phyloP scores from a whole-genome alignment of 2,113 vertebrate species.

The Phoenicopterus ruber region DNA sequence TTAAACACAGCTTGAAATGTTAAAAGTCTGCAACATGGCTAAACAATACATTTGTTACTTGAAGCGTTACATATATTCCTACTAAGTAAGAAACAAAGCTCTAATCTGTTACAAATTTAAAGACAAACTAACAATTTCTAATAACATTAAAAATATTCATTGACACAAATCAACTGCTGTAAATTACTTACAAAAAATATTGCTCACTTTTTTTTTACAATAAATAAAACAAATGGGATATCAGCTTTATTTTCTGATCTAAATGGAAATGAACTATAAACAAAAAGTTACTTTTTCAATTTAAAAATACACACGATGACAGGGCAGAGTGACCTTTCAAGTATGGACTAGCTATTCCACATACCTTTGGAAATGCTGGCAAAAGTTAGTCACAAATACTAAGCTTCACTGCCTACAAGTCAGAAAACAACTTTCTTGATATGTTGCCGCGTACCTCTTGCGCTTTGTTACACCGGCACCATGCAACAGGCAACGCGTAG shows the following conservation, averaged over 20 bases:
- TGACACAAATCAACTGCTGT: background rate
- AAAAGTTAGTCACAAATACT: background rate
- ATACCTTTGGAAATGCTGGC: background rate
- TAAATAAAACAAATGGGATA: background rate
- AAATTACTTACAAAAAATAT: background rate
- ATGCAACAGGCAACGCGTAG: background rate
- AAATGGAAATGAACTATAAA: background rate
- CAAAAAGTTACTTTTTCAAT: background rate
- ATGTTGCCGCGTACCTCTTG: background rate
- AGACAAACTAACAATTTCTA: background rate
- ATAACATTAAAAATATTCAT: background rate
- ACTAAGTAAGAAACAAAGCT: background rate
- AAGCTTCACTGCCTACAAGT: background rate
- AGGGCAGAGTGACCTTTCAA: background rate
- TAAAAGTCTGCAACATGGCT: background rate
- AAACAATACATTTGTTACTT: background rate
- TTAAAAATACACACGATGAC: background rate
- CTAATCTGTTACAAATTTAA: background rate
- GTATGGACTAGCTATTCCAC: background rate
- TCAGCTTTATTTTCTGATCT: background rate
- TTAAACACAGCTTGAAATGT: background rate
- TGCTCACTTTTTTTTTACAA: background rate
- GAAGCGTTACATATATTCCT: background rate
- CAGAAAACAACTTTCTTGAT: background rate
- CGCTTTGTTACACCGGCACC: rapidly evolving